Evolutionary conservation across 2,113 vertebrate species (phyloP), one percentile per base, ranked within the genome.

Genomic region (Hystrix cristata): DNA sequence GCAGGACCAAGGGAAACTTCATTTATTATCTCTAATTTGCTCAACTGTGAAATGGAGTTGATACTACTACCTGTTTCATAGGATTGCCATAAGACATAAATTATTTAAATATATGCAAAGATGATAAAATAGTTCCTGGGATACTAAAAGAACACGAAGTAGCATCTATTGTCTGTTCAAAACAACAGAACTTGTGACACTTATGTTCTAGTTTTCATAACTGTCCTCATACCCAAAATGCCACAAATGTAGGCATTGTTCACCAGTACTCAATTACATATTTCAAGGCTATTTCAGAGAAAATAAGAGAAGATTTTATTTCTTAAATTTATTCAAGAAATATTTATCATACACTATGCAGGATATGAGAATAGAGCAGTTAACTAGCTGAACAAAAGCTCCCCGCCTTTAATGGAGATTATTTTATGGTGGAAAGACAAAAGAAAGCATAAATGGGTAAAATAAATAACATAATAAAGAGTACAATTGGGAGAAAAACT

Each of bases 261-360:
- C 81, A 57, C 7, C 8, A 80, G 8, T 65, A 78, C 31, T 74
- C 18, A 53, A 43, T 87, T 90, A 85, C 87, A 79, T 81, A 43
- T 74, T 94, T 74, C 48, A 55, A 53, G 53, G 12, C 19, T 90
- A n/a, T 53, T 91, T 91, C 67, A n/a, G 76, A 86, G 29, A 53
- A 89, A 78, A 59, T 27, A 74, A 79, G n/a, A 74, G 19, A 97
- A 76, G 2, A 1, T 1, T 78, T 16, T 71, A 25, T 48, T 78
- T 31, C 48, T 90, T 64, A 79, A 5, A 67, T 43, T 94, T 85
- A 88, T 86, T 91, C 2, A 92, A 85, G 21, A 76, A 87, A 65
- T 78, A 86, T 87, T 76, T 57, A 93, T 67, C 51, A 87, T 43
- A 38, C 7, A 92, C 16, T 92, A 34, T 67, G 64, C 38, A 72